These are phyloP conservation scores for Spinus olivaceus DNA, from an alignment of 2,797 vertebrate species.

Conservation along the genomic window DNA sequence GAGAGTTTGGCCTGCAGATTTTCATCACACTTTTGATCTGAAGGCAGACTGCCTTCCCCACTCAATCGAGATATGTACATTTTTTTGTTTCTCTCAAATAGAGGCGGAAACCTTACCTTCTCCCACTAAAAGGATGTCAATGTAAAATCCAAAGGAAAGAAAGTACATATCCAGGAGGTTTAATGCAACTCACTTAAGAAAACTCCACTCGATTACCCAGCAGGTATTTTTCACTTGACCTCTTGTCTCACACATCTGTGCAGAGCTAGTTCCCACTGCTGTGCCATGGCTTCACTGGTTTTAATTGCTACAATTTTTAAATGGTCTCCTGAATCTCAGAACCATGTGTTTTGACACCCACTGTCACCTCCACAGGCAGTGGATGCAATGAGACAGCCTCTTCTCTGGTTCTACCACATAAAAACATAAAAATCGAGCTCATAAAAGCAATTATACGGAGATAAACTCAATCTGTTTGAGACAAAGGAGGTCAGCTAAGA, in stretches of 20 bases:
- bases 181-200: not conserved
- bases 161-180: not conserved
- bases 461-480: not conserved
- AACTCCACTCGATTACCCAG: not conserved
- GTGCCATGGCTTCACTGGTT: not conserved
- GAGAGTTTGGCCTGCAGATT: not conserved
- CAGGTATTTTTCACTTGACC: not conserved
- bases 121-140: not conserved
- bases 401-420: not conserved
- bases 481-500: not conserved
- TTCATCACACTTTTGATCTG: not conserved
- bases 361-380: not conserved
- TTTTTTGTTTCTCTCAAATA: not conserved
- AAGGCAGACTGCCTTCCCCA: not conserved
- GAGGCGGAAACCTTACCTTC: not conserved
- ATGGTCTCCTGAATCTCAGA: not conserved
- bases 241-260: not conserved
- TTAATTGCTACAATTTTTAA: not conserved
- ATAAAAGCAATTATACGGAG: not conserved
- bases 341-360: not conserved
- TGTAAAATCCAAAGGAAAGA: not conserved
- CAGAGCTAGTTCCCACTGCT: not conserved
- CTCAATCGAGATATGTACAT: not conserved
- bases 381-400: fast-evolving
- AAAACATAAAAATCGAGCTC: not conserved